Conservation (phyloP, 2,797 vertebrate species). For the Meda fulgida region DNA sequence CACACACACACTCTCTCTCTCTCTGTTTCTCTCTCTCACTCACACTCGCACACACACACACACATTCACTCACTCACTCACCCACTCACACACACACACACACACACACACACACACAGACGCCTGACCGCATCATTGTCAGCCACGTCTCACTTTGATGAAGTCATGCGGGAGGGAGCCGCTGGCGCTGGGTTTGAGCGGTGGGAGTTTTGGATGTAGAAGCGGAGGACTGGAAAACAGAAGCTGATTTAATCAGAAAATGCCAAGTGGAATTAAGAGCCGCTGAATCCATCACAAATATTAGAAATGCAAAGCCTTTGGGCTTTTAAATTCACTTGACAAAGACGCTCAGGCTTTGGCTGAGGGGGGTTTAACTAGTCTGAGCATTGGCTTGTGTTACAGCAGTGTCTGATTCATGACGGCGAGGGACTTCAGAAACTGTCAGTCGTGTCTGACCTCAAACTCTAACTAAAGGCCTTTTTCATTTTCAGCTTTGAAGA, state of each 20-base stretch:
- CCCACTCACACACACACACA: too few species aligned
- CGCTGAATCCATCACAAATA: neutral
- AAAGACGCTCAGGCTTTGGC: neutral
- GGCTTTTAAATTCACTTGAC: neutral
- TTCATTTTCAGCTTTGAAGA: neutral
- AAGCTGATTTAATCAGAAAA: conserved; percentile 11
- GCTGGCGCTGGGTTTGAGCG: neutral
- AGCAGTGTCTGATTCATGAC: neutral
- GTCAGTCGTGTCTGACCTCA: neutral
- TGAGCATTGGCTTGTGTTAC: neutral
- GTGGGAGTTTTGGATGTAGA: neutral
- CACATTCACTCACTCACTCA: too few species aligned
- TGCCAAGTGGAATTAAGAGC: conserved; percentile 24
- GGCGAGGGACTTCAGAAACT: neutral
- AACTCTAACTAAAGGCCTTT: neutral
- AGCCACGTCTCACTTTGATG: neutral
- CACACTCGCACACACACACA: too few species aligned
- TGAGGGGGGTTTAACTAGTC: neutral
- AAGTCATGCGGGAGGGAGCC: neutral
- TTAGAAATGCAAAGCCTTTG: neutral
- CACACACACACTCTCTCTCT: too few species aligned
- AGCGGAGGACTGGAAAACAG: neutral
- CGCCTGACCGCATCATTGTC: neutral
- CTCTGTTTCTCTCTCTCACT: too few species aligned
- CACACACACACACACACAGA: neutral